A percentile compares a stretch with the other conserved stretches of the same genome.
phyloP scores from a whole-genome alignment of 2,113 vertebrate genomes.

The Antechinus stuartii region DNA sequence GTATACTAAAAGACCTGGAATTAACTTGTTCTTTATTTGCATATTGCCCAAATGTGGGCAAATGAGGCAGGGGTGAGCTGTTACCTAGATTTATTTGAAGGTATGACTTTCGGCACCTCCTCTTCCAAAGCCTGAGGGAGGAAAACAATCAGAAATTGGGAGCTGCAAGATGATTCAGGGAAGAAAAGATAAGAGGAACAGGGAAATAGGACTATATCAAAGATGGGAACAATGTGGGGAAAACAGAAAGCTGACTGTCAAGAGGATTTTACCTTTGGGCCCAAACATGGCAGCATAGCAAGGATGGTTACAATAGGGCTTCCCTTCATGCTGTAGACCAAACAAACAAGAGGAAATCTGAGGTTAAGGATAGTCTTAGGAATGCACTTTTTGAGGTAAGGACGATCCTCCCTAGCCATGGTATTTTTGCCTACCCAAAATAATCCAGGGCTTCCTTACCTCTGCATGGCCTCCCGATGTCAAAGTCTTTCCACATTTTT shows the following conservation, averaged over 20 bases:
- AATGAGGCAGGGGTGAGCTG: accelerated
- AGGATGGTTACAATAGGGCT: slow-evolving; percentile 95
- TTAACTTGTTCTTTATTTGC: background rate
- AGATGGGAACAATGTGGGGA: background rate
- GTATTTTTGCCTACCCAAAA: background rate
- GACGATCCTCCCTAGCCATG: background rate
- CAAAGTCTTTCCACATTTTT: slow-evolving; percentile 95
- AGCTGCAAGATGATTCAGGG: accelerated
- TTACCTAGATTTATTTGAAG: slow-evolving; percentile 89
- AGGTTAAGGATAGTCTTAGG: background rate
- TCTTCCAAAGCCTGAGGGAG: slow-evolving; percentile 88
- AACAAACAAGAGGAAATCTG: slow-evolving; percentile 19
- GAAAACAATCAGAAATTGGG: background rate
- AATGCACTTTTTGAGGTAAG: background rate
- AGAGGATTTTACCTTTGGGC: slow-evolving; percentile 89
- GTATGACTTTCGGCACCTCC: slow-evolving; percentile 93
- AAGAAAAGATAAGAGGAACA: background rate
- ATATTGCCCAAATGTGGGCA: background rate
- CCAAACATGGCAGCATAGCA: slow-evolving; percentile 94
- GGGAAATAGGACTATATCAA: background rate
- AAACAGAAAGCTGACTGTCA: accelerated
- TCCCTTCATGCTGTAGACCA: slow-evolving; percentile 91
- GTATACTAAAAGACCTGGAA: background rate
- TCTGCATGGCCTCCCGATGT: slow-evolving; percentile 91
- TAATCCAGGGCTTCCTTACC: slow-evolving; percentile 82